Evolutionary conservation across 2,113 vertebrate species (phyloP).

Genomic region (Colinus virginianus): DNA sequence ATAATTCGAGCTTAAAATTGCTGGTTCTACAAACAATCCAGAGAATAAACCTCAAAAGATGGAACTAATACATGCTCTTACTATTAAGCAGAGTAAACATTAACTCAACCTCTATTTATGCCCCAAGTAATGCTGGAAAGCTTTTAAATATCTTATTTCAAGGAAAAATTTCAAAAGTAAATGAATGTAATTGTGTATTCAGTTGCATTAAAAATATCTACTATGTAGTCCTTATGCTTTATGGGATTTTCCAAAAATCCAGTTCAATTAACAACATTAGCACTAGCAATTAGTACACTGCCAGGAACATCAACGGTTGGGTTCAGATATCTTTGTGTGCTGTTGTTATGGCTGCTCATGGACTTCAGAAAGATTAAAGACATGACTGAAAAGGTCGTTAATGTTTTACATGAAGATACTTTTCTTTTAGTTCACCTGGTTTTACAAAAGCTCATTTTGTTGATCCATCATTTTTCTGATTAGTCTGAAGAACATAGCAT

Average conservation of each 20-base stretch:
- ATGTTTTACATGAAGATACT: constrained; percentile 32
- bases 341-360: neutral
- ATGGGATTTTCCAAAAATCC: neutral
- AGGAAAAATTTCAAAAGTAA: constrained; percentile 52
- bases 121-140: neutral
- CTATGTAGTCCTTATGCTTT: neutral
- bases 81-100: constrained; percentile 34
- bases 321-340: neutral
- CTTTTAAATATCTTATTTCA: constrained; percentile 46
- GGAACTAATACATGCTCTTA: constrained; percentile 4
- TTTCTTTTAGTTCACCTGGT: constrained; percentile 42
- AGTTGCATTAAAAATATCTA: constrained; percentile 26
- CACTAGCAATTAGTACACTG: neutral
- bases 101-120: constrained; percentile 44
- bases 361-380: constrained; percentile 45
- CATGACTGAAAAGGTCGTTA: constrained; percentile 5
- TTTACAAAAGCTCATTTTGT: constrained; percentile 48
- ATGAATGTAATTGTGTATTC: constrained; percentile 21
- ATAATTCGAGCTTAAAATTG: neutral
- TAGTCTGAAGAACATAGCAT: constrained; percentile 52
- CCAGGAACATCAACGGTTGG: neutral
- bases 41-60: neutral
- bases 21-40: neutral
- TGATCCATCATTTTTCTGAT: constrained; percentile 30
- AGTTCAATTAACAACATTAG: constrained; percentile 15